These are phyloP conservation scores for Pseudorectes ferrugineus DNA, from an alignment of 2,113 vertebrate species.

Conservation along the genomic window DNA sequence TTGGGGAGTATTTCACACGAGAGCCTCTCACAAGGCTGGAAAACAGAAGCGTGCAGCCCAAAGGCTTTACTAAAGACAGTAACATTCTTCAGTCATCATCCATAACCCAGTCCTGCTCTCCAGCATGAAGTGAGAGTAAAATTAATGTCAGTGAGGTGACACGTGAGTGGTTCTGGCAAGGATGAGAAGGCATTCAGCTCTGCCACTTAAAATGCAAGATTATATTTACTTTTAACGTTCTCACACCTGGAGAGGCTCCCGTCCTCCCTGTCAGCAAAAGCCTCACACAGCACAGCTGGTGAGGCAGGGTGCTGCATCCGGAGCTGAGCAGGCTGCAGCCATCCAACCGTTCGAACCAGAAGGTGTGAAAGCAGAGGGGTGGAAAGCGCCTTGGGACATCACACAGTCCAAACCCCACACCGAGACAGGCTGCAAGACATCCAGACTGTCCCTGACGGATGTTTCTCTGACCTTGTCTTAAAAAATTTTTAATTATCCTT, in stretches of 20 bases:
- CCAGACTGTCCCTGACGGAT: neutral
- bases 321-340: neutral
- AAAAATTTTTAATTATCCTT: slow-evolving; percentile 27
- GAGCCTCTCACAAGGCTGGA: neutral
- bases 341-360: rapidly evolving
- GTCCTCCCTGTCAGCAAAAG: neutral
- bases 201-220: neutral
- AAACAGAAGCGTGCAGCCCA: neutral
- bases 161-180: neutral
- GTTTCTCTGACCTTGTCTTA: slow-evolving; percentile 1
- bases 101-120: neutral
- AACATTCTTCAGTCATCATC: neutral
- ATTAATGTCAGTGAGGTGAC: neutral
- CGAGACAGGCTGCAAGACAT: neutral
- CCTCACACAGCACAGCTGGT: neutral
- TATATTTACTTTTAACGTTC: neutral
- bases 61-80: neutral
- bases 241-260: neutral
- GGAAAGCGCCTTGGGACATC: neutral
- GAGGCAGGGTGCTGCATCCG: rapidly evolving
- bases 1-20: neutral
- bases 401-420: neutral
- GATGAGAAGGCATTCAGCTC: neutral
- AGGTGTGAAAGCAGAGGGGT: neutral
- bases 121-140: neutral